Evolutionary conservation across 1,140 invertebrate species (phyloP).

Genomic region (Oreohelix idahoensis): DNA sequence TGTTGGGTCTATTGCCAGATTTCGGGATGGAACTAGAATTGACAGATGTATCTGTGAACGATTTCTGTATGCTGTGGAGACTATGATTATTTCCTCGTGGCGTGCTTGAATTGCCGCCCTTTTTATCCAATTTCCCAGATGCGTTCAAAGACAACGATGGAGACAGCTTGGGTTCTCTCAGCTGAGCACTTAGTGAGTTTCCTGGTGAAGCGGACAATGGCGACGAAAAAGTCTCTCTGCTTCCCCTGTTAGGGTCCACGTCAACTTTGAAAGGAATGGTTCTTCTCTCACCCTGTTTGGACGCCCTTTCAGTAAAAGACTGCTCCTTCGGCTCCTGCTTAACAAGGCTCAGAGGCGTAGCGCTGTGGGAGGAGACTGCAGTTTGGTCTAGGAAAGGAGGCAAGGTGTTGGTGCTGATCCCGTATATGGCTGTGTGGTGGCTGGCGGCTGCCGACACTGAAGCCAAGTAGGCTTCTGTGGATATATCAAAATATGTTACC

Average conservation of each 20-base stretch:
- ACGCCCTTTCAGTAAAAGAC: conserved; percentile 5
- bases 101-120: background rate
- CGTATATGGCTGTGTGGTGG: conserved; percentile 32
- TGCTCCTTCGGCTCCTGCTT: conserved; percentile 36
- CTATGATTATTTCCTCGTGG: background rate
- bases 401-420: background rate
- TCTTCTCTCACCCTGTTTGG: background rate
- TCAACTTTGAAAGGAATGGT: background rate
- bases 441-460: conserved; percentile 20
- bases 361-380: background rate
- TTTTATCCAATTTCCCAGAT: background rate
- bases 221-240: background rate
- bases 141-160: background rate
- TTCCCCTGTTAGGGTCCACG: background rate
- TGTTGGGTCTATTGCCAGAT: background rate
- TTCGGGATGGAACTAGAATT: background rate
- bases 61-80: background rate
- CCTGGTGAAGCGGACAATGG: background rate
- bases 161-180: conserved; percentile 18
- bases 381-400: conserved; percentile 8
- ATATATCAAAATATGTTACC: background rate
- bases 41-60: background rate
- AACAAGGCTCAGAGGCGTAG: conserved; percentile 19
- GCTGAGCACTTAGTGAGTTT: background rate
- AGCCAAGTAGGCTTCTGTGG: conserved; percentile 30